phyloP scores from a whole-genome alignment of 2,797 vertebrate species.

The Gorsachius magnificus region DNA sequence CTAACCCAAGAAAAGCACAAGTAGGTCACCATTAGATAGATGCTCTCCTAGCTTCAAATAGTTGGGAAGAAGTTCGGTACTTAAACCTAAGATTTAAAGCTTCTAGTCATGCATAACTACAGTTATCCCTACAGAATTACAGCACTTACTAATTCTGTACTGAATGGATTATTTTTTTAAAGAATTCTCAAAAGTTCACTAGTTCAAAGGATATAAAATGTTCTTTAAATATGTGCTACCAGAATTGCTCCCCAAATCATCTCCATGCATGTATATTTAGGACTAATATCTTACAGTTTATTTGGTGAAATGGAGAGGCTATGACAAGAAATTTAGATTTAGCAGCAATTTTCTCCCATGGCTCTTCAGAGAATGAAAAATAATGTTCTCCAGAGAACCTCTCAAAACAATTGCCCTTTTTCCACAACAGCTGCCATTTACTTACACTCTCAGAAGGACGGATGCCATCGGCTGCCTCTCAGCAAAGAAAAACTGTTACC shows the following conservation, averaged over 20 bases:
- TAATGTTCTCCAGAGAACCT: slow-evolving; percentile 19
- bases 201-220: not conserved
- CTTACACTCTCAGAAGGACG: not conserved
- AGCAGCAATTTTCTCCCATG: not conserved
- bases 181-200: not conserved
- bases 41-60: not conserved
- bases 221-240: not conserved
- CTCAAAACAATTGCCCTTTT: slow-evolving; percentile 28
- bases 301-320: not conserved
- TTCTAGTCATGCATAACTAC: not conserved
- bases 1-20: not conserved
- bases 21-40: not conserved
- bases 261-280: not conserved
- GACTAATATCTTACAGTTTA: not conserved
- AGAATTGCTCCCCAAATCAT: not conserved
- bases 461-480: slow-evolving; percentile 40
- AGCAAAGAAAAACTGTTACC: slow-evolving; percentile 47
- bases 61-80: not conserved
- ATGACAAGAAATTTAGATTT: not conserved
- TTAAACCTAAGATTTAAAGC: not conserved
- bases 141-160: not conserved
- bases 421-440: slow-evolving; percentile 52
- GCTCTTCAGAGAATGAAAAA: not conserved
- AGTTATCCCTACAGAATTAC: not conserved
- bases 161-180: not conserved